Evolutionary conservation across 2,113 vertebrate species (phyloP), one percentile per base, ranked within the genome.

Genomic region (Prochilodus magdalenae): DNA sequence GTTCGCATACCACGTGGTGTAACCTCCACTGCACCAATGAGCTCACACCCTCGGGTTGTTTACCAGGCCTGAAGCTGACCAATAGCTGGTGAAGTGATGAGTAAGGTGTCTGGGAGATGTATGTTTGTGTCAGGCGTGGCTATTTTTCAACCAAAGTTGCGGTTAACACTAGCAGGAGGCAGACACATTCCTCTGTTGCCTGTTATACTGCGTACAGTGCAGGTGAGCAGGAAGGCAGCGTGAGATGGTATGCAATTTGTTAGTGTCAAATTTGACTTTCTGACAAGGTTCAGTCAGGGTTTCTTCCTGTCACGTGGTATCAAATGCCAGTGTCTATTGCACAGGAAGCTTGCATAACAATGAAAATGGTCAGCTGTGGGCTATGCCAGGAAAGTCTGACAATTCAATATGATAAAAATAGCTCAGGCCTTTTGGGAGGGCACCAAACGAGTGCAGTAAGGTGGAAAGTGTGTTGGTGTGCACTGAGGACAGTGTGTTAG

Each of bases 1-100:
- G 14, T 30, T 53, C 67, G 49, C 89, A 87, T 89, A 89, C 84
- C 87, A 80, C 44, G 70, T 82, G 85, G 86, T 90, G 88, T 86
- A 90, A 86, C 83, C 73, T 83, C 44, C 84, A 24, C 77, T 80
- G 24, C 47, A 24, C 16, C 11, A 51, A 79, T 85, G 79, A 87
- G 60, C 69, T 88, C 75, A 83, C 40, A 79, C 81, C 59, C 77
- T 87, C 79, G 70, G 67, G 22, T 85, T 74, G 53, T 79, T 73
- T 77, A 67, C 51, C 36, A 70, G 65, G 40, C 75, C n/a, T 67
- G 69, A 69, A 14, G 40, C 53, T 63, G 72, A 24, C 57, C 75
- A 71, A 27, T 47, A 62, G 33, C 26, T 22, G 36, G 22, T 44
- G 4, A 44, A 11, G 40, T 44, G 40, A 44, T 57, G 20, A 72